Percentiles rank a stretch among this genome's conserved stretches.
These are phyloP conservation scores for Tetropium fuscum DNA, from an alignment of 2,888 invertebrate genomes.

Conservation along the genomic window DNA sequence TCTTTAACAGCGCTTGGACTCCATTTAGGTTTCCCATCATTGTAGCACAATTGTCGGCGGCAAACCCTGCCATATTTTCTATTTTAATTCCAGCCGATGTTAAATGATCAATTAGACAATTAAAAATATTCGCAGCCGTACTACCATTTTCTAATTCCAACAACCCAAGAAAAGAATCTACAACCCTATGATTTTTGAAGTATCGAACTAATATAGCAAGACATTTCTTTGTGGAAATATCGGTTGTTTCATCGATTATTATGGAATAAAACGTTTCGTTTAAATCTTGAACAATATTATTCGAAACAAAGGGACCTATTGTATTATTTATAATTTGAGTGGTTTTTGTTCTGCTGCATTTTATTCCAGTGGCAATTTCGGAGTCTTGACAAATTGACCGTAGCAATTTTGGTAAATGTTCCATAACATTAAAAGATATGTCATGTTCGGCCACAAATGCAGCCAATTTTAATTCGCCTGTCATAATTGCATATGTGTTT, in stretches of 20 bases:
- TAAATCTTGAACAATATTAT: slow-evolving; percentile 20
- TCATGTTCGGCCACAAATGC: slow-evolving; percentile 48
- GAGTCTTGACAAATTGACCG: slow-evolving; percentile 44
- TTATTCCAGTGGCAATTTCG: slow-evolving; percentile 42
- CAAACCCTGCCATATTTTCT: slow-evolving; percentile 36
- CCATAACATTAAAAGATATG: slow-evolving; percentile 44
- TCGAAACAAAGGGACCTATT: neutral
- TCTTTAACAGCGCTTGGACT: slow-evolving; percentile 31
- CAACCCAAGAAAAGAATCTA: slow-evolving; percentile 25
- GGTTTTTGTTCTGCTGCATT: slow-evolving; percentile 43
- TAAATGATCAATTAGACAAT: slow-evolving; percentile 22
- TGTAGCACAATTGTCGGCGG: slow-evolving; percentile 31
- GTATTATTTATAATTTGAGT: slow-evolving; percentile 26
- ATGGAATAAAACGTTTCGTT: slow-evolving; percentile 30
- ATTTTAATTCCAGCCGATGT: slow-evolving; percentile 19
- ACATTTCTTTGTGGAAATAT: slow-evolving; percentile 37
- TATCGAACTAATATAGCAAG: slow-evolving; percentile 28
- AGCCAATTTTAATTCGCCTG: slow-evolving; percentile 38
- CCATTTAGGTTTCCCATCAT: slow-evolving; percentile 39
- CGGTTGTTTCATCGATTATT: slow-evolving; percentile 33
- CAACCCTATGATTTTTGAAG: slow-evolving; percentile 16
- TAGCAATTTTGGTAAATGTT: slow-evolving; percentile 45
- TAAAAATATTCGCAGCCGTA: slow-evolving; percentile 22
- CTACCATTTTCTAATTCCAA: slow-evolving; percentile 7
- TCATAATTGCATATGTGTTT: slow-evolving; percentile 1